Conservation (phyloP, 1,140 invertebrate genomes). For the Macrotrachela quadricornifera region DNA sequence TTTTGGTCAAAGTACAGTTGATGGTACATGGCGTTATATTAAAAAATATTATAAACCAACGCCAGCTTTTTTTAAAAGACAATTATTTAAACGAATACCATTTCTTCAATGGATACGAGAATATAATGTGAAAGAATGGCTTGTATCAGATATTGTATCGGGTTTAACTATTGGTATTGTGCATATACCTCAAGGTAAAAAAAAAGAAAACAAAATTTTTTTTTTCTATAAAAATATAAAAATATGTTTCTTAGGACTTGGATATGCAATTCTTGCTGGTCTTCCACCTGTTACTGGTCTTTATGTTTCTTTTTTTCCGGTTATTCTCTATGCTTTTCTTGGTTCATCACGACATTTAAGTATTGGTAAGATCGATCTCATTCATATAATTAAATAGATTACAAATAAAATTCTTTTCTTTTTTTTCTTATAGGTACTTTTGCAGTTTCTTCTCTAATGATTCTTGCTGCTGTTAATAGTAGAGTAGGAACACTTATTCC, state of each 20-base stretch:
- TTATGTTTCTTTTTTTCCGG: conserved; percentile 31
- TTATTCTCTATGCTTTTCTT: conserved; percentile 30
- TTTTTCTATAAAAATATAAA: too few species aligned
- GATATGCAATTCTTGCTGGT: conserved; percentile 25
- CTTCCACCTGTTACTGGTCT: conserved; percentile 28
- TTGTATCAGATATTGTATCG: conserved; percentile 26
- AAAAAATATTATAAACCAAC: conserved; percentile 7
- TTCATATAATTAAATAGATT: too few species aligned
- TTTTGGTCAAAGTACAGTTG: too few species aligned
- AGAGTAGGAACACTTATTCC: conserved; percentile 1
- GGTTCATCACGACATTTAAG: conserved; percentile 27
- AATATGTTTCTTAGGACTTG: conserved; percentile 22
- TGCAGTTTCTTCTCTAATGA: conserved; percentile 65
- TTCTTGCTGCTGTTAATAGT: background rate
- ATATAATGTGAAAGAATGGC: conserved; percentile 25
- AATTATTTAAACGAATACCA: conserved; percentile 14
- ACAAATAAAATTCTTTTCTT: background rate
- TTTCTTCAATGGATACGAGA: conserved; percentile 19
- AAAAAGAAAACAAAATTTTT: too few species aligned
- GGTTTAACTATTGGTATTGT: conserved; percentile 33
- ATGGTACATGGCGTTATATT: background rate
- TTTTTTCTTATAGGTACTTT: conserved; percentile 42
- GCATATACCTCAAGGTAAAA: conserved; percentile 32
- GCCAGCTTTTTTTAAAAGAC: background rate
- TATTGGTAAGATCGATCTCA: conserved; percentile 5